Evolutionary conservation across 2,113 vertebrate species (phyloP), one percentile per base, ranked within the genome.

Genomic region (Salvelinus namaycush): DNA sequence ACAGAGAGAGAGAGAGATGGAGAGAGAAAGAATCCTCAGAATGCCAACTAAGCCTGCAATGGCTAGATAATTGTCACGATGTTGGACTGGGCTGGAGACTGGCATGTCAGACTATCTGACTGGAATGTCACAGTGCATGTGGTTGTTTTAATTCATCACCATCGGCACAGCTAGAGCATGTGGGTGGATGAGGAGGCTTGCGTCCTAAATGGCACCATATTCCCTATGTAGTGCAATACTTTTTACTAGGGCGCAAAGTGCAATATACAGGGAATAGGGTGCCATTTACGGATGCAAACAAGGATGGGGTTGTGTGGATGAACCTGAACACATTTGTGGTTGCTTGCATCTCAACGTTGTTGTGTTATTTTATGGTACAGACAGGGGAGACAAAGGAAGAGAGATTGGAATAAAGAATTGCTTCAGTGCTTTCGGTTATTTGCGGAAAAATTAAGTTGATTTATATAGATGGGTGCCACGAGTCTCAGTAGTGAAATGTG

Each of bases 41-140:
- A 83, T 84, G 79, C 81, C 80, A 87, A 83, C 84, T 84, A 83
- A 76, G 54, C 51, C 51, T 31, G 34, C 73, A 79, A 86, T 75
- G 81, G 87, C 84, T 76, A 74, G 78, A 81, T 89, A 82, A 82
- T 84, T 84, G 89, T 83, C 78, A 73, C 62, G 48, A 49, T 16
- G 71, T 20, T 1, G 49, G 49, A 16, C 49, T 44, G 39, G 39
- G 39, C 20, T 73, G 78, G 81, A 84, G 87, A 88, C 82, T 87
- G 86, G 70, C 88, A 83, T 78, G 64, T 44, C 85, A 83, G 86
- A 86, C 86, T 81, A 64, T 68, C 39, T 0, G 81, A 71, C 76
- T 48, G 82, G 68, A 16, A 13, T 54, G 49, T 54, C 49, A 76
- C 70, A 0, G 51, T 12, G 77, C 80, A 71, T 75, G 83, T 48